Percentiles rank a stretch among this genome's conserved stretches.
Conservation (phyloP, 2,113 vertebrate species). For the Cygnus atratus region DNA sequence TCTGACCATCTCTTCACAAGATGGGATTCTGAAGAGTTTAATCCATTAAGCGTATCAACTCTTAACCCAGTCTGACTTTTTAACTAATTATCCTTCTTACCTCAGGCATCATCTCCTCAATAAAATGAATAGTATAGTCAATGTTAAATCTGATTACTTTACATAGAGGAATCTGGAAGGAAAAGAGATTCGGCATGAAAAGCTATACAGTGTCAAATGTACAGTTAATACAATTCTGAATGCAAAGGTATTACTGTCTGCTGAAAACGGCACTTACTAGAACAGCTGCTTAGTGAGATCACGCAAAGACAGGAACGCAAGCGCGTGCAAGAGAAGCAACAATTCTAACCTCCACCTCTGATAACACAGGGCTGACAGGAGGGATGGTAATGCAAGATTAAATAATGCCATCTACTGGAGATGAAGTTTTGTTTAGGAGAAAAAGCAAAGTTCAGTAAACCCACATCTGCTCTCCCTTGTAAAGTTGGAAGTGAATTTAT, state of each 20-base stretch:
- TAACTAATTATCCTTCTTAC: constrained; percentile 78
- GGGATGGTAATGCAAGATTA: constrained; percentile 9
- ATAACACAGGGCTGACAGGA: not conserved
- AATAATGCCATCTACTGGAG: constrained; percentile 77
- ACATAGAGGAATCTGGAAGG: constrained; percentile 93
- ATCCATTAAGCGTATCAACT: not conserved
- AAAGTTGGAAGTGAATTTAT: not conserved
- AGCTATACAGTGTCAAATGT: not conserved
- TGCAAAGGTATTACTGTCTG: not conserved
- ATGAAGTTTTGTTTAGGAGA: not conserved
- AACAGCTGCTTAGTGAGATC: not conserved
- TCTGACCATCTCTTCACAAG: not conserved
- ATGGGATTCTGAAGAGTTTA: not conserved
- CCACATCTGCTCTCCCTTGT: not conserved
- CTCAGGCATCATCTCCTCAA: constrained; percentile 98
- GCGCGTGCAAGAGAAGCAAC: not conserved
- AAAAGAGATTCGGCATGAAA: constrained; percentile 46
- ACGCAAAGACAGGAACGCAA: not conserved
- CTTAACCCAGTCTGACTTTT: not conserved
- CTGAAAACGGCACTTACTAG: constrained; percentile 4
- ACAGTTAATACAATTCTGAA: not conserved
- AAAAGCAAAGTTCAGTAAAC: not conserved
- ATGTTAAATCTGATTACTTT: constrained; percentile 99
- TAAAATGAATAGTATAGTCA: constrained; percentile 99
- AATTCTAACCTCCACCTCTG: not conserved